Conservation (phyloP, 2,113 vertebrate genomes). For the Rhinolophus ferrumequinum region DNA sequence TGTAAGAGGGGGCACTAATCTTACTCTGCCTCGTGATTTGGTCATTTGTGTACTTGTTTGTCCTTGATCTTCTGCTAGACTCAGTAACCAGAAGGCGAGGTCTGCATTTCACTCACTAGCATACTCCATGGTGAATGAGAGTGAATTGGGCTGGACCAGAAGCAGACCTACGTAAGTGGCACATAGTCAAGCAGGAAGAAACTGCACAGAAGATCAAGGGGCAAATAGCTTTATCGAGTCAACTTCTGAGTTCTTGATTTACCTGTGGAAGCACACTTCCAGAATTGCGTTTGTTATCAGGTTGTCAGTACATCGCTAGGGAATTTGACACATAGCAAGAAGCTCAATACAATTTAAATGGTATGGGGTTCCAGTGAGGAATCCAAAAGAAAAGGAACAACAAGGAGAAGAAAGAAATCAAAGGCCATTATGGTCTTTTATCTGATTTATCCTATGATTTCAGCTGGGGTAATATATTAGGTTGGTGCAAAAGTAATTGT, state of each 20-base stretch:
- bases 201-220: not conserved
- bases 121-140: not conserved
- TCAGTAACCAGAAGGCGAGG: not conserved
- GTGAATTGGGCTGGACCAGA: not conserved
- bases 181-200: not conserved
- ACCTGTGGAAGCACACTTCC: not conserved
- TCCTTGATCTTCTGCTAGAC: not conserved
- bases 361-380: not conserved
- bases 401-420: not conserved
- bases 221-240: not conserved
- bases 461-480: not conserved
- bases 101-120: not conserved
- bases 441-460: not conserved
- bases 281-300: not conserved
- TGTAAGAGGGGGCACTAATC: not conserved
- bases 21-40: not conserved
- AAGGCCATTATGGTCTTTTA: not conserved
- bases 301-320: not conserved
- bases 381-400: not conserved
- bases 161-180: not conserved
- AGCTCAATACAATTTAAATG: not conserved
- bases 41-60: not conserved
- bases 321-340: not conserved
- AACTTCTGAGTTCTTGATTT: not conserved
- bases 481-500: too few species aligned